Percentiles rank a stretch among this genome's conserved stretches.
Evolutionary conservation across 2,888 invertebrate species (phyloP).

Genomic region (Lepidonotus clava): DNA sequence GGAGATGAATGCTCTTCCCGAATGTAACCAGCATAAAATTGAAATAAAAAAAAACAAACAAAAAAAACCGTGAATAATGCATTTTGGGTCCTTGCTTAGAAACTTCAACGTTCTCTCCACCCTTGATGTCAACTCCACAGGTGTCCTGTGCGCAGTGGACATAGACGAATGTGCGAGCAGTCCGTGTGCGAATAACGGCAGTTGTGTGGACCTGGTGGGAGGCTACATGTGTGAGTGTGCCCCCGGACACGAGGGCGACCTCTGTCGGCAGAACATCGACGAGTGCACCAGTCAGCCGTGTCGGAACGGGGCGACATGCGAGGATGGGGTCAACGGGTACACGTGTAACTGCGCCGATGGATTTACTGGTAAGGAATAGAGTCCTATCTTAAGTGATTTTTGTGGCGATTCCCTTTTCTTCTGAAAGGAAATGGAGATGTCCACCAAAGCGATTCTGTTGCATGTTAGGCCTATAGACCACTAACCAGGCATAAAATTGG

Average conservation of each 20-base stretch:
- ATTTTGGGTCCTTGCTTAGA: neutral
- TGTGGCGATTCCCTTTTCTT: too few species aligned
- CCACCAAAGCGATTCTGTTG: too few species aligned
- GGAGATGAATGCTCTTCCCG: too few species aligned
- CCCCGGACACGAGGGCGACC: constrained; percentile 57
- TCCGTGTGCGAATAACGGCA: constrained; percentile 59
- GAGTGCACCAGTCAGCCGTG: constrained; percentile 91
- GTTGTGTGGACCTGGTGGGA: constrained; percentile 57
- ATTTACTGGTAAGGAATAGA: constrained; percentile 81
- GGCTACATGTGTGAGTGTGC: constrained; percentile 64
- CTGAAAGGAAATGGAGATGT: too few species aligned
- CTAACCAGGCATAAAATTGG: too few species aligned
- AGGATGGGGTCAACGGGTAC: constrained; percentile 77
- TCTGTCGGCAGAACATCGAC: constrained; percentile 62
- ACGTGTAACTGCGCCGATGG: constrained; percentile 58
- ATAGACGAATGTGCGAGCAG: constrained; percentile 58
- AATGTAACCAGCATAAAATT: too few species aligned
- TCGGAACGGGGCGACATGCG: constrained; percentile 92
- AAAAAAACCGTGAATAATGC: neutral
- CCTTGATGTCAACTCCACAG: neutral
- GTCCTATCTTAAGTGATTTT: constrained; percentile 90
- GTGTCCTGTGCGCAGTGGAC: constrained; percentile 84
- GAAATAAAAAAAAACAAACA: neutral
- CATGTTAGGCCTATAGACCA: too few species aligned
- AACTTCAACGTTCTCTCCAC: neutral